Evolutionary conservation across 2,797 vertebrate species (phyloP), one percentile per base, ranked within the genome.

Genomic region (Phalloptychus januarius): DNA sequence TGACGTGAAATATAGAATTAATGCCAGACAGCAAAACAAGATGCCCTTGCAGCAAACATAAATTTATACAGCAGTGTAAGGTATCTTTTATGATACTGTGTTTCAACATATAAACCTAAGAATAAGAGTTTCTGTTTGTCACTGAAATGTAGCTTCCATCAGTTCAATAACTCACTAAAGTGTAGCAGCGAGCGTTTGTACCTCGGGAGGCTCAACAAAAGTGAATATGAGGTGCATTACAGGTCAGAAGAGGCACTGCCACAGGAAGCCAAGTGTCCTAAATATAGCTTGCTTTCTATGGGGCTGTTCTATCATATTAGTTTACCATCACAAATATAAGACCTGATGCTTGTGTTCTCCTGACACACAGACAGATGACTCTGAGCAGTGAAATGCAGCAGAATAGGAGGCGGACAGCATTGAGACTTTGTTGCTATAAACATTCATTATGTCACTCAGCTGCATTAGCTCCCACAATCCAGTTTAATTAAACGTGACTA

Each of bases 271-370:
- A 89, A 85, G 78, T 88, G 88, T 85, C 85, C 89, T 91, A 92
- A 92, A 94, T 93, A 94, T 93, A 93, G 84, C 86, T 76, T 72
- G 75, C 83, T 85, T 86, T 54, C 77, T 81, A 70, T 79, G 78
- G 79, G 88, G 86, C 82, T 79, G 87, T 88, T 90, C 88, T 81
- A 90, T 91, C 90, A 88, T 84, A 89, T 91, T 88, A 91, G 86
- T 31, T 86, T 23, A 84, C 63, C 79, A 81, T 91, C 79, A 79
- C 77, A 87, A 82, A 90, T 83, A 79, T 67, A 80, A 82, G 73
- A 75, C 79, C 85, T 84, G 80, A 74, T 5, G 18, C 79, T 83
- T 75, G 77, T 79, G 28, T 79, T 80, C 84, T 87, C 80, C 31
- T 74, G 72, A 87, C 71, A 73, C 65, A 75, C 40, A 74, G 65